Base-by-base conservation (phyloP, 2,888 invertebrate species). In the Calameuta pallipes region DNA sequence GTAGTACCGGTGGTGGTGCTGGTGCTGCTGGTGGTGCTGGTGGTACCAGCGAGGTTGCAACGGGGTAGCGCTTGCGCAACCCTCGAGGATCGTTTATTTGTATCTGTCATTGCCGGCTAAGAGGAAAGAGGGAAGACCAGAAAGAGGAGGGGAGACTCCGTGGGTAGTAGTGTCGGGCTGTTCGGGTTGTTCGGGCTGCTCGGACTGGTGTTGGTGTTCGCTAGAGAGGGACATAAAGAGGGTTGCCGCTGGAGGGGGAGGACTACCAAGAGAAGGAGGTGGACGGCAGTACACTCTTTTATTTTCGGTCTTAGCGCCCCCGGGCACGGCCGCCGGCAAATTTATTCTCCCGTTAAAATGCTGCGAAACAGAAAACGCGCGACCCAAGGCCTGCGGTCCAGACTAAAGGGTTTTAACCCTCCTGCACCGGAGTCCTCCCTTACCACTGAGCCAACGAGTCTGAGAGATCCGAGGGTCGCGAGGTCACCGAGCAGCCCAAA, bases 41-140 rank as follows among this genome's bases (percentile, higher is more conserved):
- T 6, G 23, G 70, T 30, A 30, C 70, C 31, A 79, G 80, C 76
- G 76, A 79, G 81, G 79, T 35, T 71, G 73, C 69, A 69, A 77
- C 33, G 75, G 75, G 78, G 75, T 73, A 71, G 90, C 91, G 91
- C 90, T 86, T 90, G 91, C 91, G 90, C 85, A 85, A 70, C 30
- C 70, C 86, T 85, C 84, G 83, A 79, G 85, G 87, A 89, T 91
- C 91, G 89, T 91, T 91, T 91, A 91, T 91, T 91, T 91, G 90
- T 90, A 91, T 91, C 90, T 90, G 91, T 90, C 91, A 91, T 90
- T 91, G 90, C 90, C 85, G 86, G 85, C 85, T 85, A 83, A 82
- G 83, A 83, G 79, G 73, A 81, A 80, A 74, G 76, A 41, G 75
- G 73, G 69, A 78, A 76, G 33, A 37, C 75, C 30, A 76, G 78